phyloP scores from a whole-genome alignment of 2,888 invertebrate genomes.

The Habrosyne pyritoides region DNA sequence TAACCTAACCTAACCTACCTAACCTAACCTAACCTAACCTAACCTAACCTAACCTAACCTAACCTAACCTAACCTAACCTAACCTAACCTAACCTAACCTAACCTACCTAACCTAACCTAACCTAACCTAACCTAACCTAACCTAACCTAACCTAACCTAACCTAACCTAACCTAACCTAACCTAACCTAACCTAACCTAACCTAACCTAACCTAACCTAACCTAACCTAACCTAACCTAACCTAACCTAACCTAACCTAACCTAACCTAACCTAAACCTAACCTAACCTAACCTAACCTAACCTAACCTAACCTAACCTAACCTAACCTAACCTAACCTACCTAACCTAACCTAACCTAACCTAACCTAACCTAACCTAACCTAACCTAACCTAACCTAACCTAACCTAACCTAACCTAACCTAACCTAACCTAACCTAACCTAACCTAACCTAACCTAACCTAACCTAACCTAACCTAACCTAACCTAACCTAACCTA shows the following conservation, averaged over 20 bases:
- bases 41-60: constrained; percentile 27
- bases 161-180: constrained; percentile 32
- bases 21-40: constrained; percentile 22
- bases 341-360: constrained; percentile 14
- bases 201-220: constrained; percentile 28
- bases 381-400: constrained; percentile 16
- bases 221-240: constrained; percentile 31
- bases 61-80: constrained; percentile 28
- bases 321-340: constrained; percentile 17
- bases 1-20: constrained; percentile 20
- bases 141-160: constrained; percentile 30
- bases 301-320: constrained; percentile 31
- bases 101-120: constrained; percentile 35
- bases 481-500: constrained; percentile 14
- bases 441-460: constrained; percentile 15
- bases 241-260: constrained; percentile 32
- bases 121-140: constrained; percentile 35
- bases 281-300: constrained; percentile 23
- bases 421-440: constrained; percentile 14
- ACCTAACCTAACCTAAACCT: constrained; percentile 25
- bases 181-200: constrained; percentile 31
- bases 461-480: constrained; percentile 13
- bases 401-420: constrained; percentile 16
- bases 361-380: constrained; percentile 16
- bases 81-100: constrained; percentile 31